A percentile compares a stretch with the other conserved stretches of the same genome.
Conservation (phyloP, 1,140 invertebrate genomes). For the Bilobella aurantiaca region DNA sequence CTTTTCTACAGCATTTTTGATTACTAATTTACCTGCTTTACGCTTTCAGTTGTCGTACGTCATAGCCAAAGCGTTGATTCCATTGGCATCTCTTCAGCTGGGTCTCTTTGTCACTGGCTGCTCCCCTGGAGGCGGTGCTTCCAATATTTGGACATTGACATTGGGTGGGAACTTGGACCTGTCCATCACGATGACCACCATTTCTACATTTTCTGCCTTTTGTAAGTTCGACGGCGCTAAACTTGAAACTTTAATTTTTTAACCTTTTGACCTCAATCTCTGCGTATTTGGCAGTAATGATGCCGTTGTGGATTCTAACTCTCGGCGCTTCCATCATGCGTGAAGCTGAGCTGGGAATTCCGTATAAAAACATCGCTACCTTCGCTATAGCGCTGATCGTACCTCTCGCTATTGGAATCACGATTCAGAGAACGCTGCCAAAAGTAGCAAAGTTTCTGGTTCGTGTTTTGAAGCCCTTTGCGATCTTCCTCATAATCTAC, state of each 20-base stretch:
- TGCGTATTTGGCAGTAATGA: slow-evolving; percentile 68
- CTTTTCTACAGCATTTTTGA: background rate
- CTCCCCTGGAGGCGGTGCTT: slow-evolving; percentile 80
- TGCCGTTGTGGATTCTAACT: slow-evolving; percentile 90
- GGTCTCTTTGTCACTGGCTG: slow-evolving; percentile 87
- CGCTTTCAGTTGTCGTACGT: slow-evolving; percentile 60
- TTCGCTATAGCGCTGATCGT: slow-evolving; percentile 69
- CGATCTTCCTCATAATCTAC: slow-evolving; percentile 69
- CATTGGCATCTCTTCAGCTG: slow-evolving; percentile 57
- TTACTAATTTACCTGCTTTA: slow-evolving; percentile 8
- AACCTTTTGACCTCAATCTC: slow-evolving; percentile 28
- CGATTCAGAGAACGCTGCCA: slow-evolving; percentile 59
- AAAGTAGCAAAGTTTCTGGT: slow-evolving; percentile 58
- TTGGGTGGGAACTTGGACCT: slow-evolving; percentile 79
- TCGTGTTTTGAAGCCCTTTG: slow-evolving; percentile 73
- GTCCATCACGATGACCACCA: slow-evolving; percentile 83
- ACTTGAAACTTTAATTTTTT: too few relatives aligned
- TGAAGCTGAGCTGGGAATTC: slow-evolving; percentile 58
- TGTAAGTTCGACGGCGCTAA: too few relatives aligned
- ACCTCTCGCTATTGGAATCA: slow-evolving; percentile 67
- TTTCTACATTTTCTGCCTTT: slow-evolving; percentile 73
- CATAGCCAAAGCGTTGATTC: slow-evolving; percentile 61
- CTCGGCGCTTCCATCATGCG: slow-evolving; percentile 72
- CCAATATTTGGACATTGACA: slow-evolving; percentile 89
- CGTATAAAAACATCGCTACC: slow-evolving; percentile 64